Conservation (phyloP, 2,113 vertebrate genomes). For the Dasypus novemcinctus region DNA sequence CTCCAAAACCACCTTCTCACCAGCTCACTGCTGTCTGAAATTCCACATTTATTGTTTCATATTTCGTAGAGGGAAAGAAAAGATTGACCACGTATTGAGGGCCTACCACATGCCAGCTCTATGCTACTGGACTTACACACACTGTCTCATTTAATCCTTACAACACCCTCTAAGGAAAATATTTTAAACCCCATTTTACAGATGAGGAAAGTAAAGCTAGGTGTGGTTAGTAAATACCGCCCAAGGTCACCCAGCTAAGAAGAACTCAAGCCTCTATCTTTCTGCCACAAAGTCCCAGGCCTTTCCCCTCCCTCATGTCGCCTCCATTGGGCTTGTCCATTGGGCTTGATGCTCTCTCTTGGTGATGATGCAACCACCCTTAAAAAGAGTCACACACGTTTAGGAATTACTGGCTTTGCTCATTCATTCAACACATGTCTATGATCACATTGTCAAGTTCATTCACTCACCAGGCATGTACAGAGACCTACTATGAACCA, state of each 20-base stretch:
- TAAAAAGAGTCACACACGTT: not conserved
- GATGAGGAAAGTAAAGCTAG: conserved; percentile 19
- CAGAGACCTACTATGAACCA: not conserved
- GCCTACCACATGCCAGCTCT: not conserved
- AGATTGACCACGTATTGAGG: not conserved
- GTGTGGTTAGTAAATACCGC: not conserved
- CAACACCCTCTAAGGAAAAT: not conserved
- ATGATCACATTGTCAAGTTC: not conserved
- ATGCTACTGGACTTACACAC: not conserved
- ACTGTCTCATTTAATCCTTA: not conserved
- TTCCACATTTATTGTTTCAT: not conserved
- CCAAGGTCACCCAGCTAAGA: not conserved
- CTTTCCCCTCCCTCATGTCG: not conserved
- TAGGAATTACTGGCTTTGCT: not conserved
- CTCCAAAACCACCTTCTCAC: not conserved
- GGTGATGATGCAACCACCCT: not conserved
- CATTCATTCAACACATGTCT: not conserved
- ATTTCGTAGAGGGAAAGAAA: not conserved
- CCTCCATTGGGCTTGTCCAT: not conserved
- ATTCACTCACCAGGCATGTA: not conserved
- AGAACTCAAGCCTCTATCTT: not conserved
- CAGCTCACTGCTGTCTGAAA: not conserved
- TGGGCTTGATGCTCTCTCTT: not conserved
- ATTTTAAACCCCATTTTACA: conserved; percentile 28
- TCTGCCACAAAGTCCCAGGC: not conserved